Evolutionary conservation across 1,140 invertebrate species (phyloP), one percentile per base, ranked within the genome.

Genomic region (Pollicipes pollicipes): DNA sequence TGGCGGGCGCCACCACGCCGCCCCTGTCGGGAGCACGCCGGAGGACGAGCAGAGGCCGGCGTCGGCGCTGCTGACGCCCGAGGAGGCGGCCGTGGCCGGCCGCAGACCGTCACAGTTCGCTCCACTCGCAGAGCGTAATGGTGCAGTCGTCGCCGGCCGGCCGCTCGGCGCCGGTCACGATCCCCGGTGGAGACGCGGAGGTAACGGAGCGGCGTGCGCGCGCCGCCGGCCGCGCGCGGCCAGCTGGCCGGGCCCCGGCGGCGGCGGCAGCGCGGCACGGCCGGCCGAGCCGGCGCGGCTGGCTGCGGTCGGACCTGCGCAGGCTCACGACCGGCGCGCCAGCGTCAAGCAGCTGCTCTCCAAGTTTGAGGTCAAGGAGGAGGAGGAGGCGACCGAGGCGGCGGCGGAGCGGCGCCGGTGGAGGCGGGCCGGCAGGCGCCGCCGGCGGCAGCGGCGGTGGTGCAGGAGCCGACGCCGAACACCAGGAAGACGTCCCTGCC

Each of bases 261-360:
- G 21, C 17, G 45, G 45, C 45, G 45, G 45, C 45, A 21, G 45
- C 6, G 6, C 13, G 13, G 13, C 13, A 21, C 45, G 45, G 17
- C 13, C 6, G 13, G 17, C 10, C 6, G 45, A 58, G 45, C 66
- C 26, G 70, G 45, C 24, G 68, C 45, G 45, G 13, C 45, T 58
- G 45, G 45, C 45, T 58, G 17, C 45, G 45, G 13, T 58, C 45
- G 10, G 45, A 58, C 45, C 45, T 58, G 17, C 45, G 45, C 45
- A 10, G 45, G 45, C 45, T 64, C 29, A 73, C 26, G 76, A 79
- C 35, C 75, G 77, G 27, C 79, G 79, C 29, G 70, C 77, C 30
- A 82, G 78, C 73, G 78, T 82, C 17, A 77, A 77, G 73, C 79
- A 81, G 69, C 73, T 82, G 21, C 72, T 82, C 37, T 80, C 77